Conservation (phyloP, 2,113 vertebrate species). For the Chlorocebus sabaeus region DNA sequence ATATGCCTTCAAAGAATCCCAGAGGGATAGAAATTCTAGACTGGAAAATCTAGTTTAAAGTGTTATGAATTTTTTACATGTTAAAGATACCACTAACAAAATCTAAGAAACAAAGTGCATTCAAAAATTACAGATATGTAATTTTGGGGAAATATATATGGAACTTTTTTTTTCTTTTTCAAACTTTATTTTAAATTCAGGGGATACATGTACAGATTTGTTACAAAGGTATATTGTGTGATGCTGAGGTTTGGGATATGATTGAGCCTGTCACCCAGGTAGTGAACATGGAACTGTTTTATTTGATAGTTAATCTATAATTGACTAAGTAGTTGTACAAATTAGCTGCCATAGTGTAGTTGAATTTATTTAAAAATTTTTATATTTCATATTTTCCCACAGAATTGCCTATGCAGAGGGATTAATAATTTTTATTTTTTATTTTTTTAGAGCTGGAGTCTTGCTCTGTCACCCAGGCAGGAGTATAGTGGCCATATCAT, state of each 20-base stretch:
- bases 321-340: background rate
- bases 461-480: background rate
- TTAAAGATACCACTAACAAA: background rate
- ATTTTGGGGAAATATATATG: background rate
- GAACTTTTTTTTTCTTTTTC: background rate
- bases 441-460: background rate
- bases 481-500: background rate
- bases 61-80: background rate
- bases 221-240: too few species aligned
- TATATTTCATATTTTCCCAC: constrained; percentile 6
- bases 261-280: too few species aligned
- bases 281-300: background rate
- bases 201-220: too few species aligned
- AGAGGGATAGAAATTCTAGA: background rate
- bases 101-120: background rate
- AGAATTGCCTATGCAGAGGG: background rate
- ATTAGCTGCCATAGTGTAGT: background rate
- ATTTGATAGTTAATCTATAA: background rate
- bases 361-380: constrained; percentile 26
- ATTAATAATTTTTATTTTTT: background rate
- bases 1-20: background rate
- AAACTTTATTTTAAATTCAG: too few species aligned
- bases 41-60: constrained; percentile 15
- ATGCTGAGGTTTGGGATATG: too few species aligned
- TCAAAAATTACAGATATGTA: background rate